Conservation (phyloP, 2,888 invertebrate species). For the Philereme vetulata region DNA sequence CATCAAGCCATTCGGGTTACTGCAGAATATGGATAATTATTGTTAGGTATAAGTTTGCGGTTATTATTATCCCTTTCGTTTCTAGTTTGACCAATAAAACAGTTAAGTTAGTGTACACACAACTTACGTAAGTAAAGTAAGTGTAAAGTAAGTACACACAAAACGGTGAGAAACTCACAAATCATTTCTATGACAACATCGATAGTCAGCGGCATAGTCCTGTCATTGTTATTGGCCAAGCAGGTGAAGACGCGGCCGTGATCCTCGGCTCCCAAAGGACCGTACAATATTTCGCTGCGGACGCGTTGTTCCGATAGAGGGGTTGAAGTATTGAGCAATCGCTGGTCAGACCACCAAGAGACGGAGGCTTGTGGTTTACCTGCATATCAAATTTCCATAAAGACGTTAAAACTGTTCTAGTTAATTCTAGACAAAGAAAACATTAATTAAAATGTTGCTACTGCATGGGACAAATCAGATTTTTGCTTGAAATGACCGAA, state of each 20-base stretch:
- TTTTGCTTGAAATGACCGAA: no score
- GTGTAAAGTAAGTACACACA: no score
- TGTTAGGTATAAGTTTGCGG: no score
- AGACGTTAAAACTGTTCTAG: background rate
- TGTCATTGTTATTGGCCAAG: constrained; percentile 87
- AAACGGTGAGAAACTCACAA: constrained; percentile 76
- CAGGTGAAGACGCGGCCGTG: constrained; percentile 87
- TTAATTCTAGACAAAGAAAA: no score
- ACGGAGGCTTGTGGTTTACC: constrained; percentile 87
- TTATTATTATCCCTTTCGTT: no score
- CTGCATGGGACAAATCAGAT: no score
- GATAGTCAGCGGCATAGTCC: constrained; percentile 86
- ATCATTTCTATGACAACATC: constrained; percentile 87
- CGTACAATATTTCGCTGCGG: constrained; percentile 85
- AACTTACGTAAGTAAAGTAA: no score
- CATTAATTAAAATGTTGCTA: no score
- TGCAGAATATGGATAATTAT: background rate
- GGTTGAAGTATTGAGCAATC: constrained; percentile 84
- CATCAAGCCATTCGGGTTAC: constrained; percentile 15
- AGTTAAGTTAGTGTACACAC: no score
- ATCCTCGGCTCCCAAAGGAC: constrained; percentile 85
- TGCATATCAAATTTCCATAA: constrained; percentile 44
- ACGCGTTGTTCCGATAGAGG: constrained; percentile 85
- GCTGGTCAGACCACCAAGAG: constrained; percentile 87
- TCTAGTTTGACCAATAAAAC: no score